Percentiles rank a stretch among this genome's conserved stretches.
phyloP scores from a whole-genome alignment of 2,797 vertebrate species.

The Rhincodon typus region DNA sequence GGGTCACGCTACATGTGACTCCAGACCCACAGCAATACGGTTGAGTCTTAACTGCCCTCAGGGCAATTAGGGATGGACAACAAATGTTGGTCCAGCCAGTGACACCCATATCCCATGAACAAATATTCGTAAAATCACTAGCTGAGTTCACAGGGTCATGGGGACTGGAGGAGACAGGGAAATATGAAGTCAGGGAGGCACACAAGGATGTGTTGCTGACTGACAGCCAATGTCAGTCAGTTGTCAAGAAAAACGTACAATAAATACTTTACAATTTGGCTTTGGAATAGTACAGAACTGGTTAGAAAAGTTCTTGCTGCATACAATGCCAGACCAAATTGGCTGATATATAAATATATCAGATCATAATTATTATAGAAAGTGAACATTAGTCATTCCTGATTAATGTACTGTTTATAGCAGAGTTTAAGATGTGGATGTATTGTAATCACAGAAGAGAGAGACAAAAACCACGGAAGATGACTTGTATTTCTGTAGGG shows the following conservation, averaged over 20 bases:
- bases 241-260: not conserved
- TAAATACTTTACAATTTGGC: not conserved
- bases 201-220: not conserved
- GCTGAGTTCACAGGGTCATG: not conserved
- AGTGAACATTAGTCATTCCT: not conserved
- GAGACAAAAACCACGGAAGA: not conserved
- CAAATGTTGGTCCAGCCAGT: no score
- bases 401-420: not conserved
- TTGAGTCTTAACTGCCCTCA: no score
- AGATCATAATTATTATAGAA: no score
- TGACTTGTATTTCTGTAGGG: not conserved
- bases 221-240: not conserved
- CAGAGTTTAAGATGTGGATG: not conserved
- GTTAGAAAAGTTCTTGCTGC: not conserved
- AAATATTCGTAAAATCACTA: no score
- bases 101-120: no score
- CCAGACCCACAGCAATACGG: no score
- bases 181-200: not conserved
- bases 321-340: not conserved
- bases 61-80: no score
- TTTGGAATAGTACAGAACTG: not conserved
- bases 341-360: not conserved
- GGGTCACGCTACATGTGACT: no score
- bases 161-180: not conserved
- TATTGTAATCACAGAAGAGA: not conserved